These are phyloP conservation scores for Prostheceraeus crozeri DNA, from an alignment of 2,888 invertebrate species.

Conservation along the genomic window DNA sequence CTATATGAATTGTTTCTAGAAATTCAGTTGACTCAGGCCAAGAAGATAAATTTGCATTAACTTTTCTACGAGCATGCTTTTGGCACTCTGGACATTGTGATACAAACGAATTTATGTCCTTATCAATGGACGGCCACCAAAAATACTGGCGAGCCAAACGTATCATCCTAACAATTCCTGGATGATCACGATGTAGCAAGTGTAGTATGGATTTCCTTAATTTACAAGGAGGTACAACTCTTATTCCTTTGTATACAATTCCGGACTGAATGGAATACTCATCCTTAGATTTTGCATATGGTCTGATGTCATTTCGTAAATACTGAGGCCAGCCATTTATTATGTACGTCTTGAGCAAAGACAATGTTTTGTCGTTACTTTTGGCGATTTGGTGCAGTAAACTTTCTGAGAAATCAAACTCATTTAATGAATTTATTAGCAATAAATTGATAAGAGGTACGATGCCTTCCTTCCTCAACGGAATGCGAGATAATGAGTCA, in stretches of 20 bases:
- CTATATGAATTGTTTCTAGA: conserved; percentile 20
- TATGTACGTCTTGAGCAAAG: conserved; percentile 4
- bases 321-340: conserved; percentile 25
- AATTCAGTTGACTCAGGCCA: conserved; percentile 25
- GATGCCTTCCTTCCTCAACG: conserved; percentile 1
- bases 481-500: conserved; percentile 46
- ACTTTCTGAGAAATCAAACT: conserved; percentile 10
- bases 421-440: conserved; percentile 14
- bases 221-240: background rate
- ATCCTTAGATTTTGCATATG: conserved; percentile 20
- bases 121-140: conserved; percentile 30
- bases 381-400: conserved; percentile 16
- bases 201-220: conserved; percentile 1
- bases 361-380: background rate
- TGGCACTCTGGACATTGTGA: no score
- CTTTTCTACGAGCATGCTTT: conserved; percentile 20
- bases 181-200: conserved; percentile 31
- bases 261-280: conserved; percentile 29
- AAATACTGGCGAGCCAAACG: conserved; percentile 29
- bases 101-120: conserved; percentile 23
- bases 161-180: conserved; percentile 32
- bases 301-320: background rate
- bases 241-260: conserved; percentile 11
- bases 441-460: conserved; percentile 11
- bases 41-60: conserved; percentile 20